Percentiles rank a stretch among this genome's conserved stretches.
Conservation (phyloP, 2,797 vertebrate genomes). For the Halcyon chelicuti region DNA sequence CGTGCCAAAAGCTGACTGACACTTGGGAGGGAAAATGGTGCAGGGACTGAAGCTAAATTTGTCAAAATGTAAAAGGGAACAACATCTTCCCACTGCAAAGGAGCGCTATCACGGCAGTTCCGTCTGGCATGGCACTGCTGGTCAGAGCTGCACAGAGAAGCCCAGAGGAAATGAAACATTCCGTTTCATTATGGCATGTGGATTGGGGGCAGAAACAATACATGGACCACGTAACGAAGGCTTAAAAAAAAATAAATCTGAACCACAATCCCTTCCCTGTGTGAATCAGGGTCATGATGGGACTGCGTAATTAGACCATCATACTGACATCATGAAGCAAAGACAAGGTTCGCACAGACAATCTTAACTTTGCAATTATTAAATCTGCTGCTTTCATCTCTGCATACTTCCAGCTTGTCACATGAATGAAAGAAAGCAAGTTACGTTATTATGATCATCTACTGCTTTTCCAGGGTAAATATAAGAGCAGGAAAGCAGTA, state of each 20-base stretch:
- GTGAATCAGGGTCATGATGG: neutral
- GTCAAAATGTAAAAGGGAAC: neutral
- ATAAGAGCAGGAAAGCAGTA: neutral
- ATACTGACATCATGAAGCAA: neutral
- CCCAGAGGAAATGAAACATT: neutral
- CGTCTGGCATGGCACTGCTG: accelerated
- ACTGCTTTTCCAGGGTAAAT: neutral
- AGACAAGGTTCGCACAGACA: neutral
- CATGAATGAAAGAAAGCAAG: neutral
- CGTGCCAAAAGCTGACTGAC: neutral
- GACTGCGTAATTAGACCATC: neutral
- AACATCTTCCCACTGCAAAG: neutral
- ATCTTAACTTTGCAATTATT: neutral
- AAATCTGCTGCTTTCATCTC: neutral
- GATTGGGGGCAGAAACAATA: neutral
- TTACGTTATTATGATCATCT: neutral
- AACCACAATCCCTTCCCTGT: neutral
- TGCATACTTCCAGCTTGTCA: neutral
- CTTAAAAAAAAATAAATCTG: neutral
- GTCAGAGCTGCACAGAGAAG: neutral
- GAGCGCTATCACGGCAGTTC: neutral
- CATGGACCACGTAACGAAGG: neutral
- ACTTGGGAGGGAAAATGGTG: neutral
- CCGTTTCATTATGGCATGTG: neutral
- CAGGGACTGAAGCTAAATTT: neutral